Conservation (phyloP, 2,888 invertebrate genomes). For the Mycogona germanica region DNA sequence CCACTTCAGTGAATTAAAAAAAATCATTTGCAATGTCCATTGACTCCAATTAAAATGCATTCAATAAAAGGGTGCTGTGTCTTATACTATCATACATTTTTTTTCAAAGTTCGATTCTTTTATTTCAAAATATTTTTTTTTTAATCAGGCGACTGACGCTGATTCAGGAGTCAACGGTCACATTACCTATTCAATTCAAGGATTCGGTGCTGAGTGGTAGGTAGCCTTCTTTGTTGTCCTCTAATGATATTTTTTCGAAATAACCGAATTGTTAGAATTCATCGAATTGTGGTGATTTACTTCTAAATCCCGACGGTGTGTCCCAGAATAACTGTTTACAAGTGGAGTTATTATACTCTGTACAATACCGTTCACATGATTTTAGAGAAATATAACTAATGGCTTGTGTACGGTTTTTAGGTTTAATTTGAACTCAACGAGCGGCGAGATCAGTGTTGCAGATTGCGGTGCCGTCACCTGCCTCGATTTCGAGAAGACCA, state of each 20-base stretch:
- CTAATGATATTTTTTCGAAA: neutral
- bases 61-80: neutral
- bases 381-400: too few relatives aligned
- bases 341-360: too few relatives aligned
- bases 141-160: slow-evolving; percentile 48
- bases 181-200: slow-evolving; percentile 57
- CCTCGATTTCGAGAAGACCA: slow-evolving; percentile 67
- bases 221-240: slow-evolving; percentile 14
- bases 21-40: too few relatives aligned
- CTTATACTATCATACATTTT: neutral
- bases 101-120: too few relatives aligned
- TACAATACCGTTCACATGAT: too few relatives aligned
- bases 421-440: slow-evolving; percentile 52
- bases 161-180: slow-evolving; percentile 60
- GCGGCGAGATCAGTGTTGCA: slow-evolving; percentile 54
- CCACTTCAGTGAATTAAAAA: too few relatives aligned
- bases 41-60: slow-evolving; percentile 3
- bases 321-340: too few relatives aligned
- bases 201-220: slow-evolving; percentile 59
- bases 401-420: slow-evolving; percentile 28
- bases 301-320: too few relatives aligned
- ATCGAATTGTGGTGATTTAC: too few relatives aligned
- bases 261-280: too few relatives aligned
- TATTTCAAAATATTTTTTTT: too few relatives aligned
- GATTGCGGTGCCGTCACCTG: slow-evolving; percentile 27